Base-by-base conservation (phyloP, 2,888 invertebrate genomes). In the Ennomos quercinarius region DNA sequence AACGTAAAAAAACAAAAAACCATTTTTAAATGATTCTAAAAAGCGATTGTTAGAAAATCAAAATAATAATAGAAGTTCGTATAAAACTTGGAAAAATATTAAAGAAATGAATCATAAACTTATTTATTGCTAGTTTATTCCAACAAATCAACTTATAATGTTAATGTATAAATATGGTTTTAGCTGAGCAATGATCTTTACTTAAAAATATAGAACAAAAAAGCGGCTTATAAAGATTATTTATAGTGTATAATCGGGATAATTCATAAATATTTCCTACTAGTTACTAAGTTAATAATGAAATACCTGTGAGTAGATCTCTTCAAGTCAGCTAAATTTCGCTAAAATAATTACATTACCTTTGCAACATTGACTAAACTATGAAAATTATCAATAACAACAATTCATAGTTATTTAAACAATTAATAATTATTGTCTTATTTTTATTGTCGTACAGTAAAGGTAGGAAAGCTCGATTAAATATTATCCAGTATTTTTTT, bases 381-480 rank as follows among this genome's bases (percentile, higher is more conserved):
- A 61, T 39, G 40, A 53, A 17, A 12, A 49, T 11, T 73, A 69
- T 57, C 49, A 52, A 55, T 55, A 51, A 55, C 41, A 61, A 62
- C 49, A 63, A 57, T 64, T 65, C 45, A 61, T 58, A 63, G 49
- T 60, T 78, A 67, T 74, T 81, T 86, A 45, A 50, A 60, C 60
- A 64, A 57, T 67, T 69, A 50, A 60, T 60, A 64, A 57, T 67
- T 69, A 67, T 69, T 69, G 67, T 69, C 67, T 48, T 65, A 63
- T 37, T 49, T 48, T 76, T 87, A 89, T 88, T 89, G 89, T 89
- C 88, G 72, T 84, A 83, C 71, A 52, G 63, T 65, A 76, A 78
- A 77, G 77, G 74, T 85, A 83, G 80, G 81, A 88, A 91, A 91
- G 91, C 90, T 91, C 91, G 88, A 81, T 83, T 83, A 78, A 74